phyloP scores from a whole-genome alignment of 2,797 vertebrate species.

The Crenichthys baileyi region DNA sequence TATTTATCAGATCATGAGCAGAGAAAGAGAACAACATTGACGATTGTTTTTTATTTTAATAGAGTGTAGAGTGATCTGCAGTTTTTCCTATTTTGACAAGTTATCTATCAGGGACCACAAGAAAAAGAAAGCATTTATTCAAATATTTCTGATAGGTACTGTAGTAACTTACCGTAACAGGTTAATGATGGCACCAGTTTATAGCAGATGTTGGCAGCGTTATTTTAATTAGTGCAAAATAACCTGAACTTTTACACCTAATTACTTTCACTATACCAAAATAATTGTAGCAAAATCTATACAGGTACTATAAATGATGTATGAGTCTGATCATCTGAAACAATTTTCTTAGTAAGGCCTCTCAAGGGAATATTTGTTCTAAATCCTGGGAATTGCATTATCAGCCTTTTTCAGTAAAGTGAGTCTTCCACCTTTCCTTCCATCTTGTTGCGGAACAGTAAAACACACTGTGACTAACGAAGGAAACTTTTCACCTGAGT shows the following conservation, averaged over 20 bases:
- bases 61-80: too few species aligned
- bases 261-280: not conserved
- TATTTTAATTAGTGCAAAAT: too few species aligned
- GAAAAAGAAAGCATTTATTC: too few species aligned
- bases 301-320: not conserved
- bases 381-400: not conserved
- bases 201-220: too few species aligned
- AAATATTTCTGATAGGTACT: too few species aligned
- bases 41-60: too few species aligned
- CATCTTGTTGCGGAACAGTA: slow-evolving; percentile 23
- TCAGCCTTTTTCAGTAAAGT: not conserved
- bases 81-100: too few species aligned
- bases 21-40: too few species aligned
- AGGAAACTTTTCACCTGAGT: slow-evolving; percentile 58
- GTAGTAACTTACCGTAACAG: too few species aligned
- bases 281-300: not conserved
- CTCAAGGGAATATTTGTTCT: not conserved
- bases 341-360: not conserved
- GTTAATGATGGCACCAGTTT: too few species aligned
- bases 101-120: too few species aligned
- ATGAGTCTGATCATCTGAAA: not conserved
- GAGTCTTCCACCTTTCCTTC: slow-evolving; percentile 4
- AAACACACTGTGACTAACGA: slow-evolving; percentile 59
- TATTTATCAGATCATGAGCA: too few species aligned
- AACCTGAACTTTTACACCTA: not conserved